These are phyloP conservation scores for Coecobrya sp. DNA, from an alignment of 2,888 invertebrate genomes.

Conservation along the genomic window DNA sequence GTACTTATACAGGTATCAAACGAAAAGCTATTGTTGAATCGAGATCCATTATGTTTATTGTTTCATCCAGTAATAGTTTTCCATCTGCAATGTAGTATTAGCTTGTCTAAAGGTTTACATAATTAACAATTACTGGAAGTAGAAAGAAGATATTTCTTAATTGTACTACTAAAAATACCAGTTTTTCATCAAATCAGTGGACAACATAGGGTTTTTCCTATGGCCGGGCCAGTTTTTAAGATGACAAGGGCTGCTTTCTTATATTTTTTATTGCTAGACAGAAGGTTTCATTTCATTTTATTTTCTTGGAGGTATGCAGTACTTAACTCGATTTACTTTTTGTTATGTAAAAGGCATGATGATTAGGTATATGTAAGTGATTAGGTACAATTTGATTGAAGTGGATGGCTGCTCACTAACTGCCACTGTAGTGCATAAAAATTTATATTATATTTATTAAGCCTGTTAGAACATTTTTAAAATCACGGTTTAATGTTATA, in stretches of 20 bases:
- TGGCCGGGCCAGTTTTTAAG: constrained; percentile 35
- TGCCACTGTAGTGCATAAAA: not conserved
- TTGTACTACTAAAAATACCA: constrained; percentile 66
- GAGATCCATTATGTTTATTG: too few relatives aligned
- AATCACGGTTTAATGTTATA: not conserved
- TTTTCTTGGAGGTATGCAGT: constrained; percentile 30
- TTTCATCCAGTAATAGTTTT: not conserved
- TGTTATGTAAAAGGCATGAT: not conserved
- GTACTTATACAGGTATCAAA: too few relatives aligned
- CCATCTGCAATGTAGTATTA: not conserved
- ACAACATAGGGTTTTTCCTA: not conserved
- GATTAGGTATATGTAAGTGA: too few relatives aligned
- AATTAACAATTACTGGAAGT: not conserved
- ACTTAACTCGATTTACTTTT: not conserved
- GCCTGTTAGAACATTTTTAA: constrained; percentile 15
- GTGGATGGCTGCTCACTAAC: not conserved
- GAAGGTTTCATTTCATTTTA: not conserved
- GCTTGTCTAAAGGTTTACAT: not conserved
- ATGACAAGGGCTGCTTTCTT: constrained; percentile 42
- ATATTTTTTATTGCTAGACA: constrained; percentile 1
- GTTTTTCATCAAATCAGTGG: constrained; percentile 55
- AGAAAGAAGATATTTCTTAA: constrained; percentile 34
- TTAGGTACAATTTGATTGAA: constrained; percentile 33
- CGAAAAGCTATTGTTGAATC: too few relatives aligned
- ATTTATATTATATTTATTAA: constrained; percentile 3